Evolutionary conservation across 2,888 invertebrate species (phyloP), one percentile per base, ranked within the genome.

Genomic region (Stenchaetothrips biformis): DNA sequence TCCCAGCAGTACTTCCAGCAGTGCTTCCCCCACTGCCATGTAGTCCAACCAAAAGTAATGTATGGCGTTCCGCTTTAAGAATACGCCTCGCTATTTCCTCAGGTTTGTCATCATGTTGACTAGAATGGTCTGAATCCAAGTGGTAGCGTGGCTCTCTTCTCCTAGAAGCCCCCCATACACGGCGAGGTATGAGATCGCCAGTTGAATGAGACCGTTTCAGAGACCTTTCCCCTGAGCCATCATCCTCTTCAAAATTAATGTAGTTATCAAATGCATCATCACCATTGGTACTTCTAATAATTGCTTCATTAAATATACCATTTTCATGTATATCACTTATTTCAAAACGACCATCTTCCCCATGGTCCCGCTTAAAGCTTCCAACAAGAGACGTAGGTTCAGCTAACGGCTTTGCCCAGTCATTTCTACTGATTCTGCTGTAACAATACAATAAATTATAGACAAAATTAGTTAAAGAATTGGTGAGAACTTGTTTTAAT

Each of bases 321-420:
- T 88, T 88, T 83, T 89, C 89, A 82, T 89, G 89, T 48, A 89
- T 87, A 83, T 89, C 89, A 2, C 89, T 88, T 81, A 89, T 89
- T 84, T 89, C 87, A 84, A 89, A 89, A 37, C 88, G 85, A 0
- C 89, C 89, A 83, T 89, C 89, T 83, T 89, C 89, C 21, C 49
- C 49, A 2, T 13, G 79, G n/a, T 59, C 21, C 48, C 18, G 27
- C 7, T 49, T 48, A 48, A 79, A 48, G 49, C 37, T 37, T 27
- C 21, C 25, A 79, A 49, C 47, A 8, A 80, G 47, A 48, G 37
- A 48, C 37, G 80, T 79, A 49, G 13, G 9, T 53, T 53, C 21
- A 25, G 21, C 11, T 74, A 74, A 74, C 1, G 67, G 25, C 59
- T 59, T 59, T 59, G 59, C 37, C 37, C 37, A 37, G 37, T 37